Evolutionary conservation across 2,797 vertebrate genomes (phyloP), one percentile per base, ranked within the genome.

Genomic region (Trachops cirrhosus): DNA sequence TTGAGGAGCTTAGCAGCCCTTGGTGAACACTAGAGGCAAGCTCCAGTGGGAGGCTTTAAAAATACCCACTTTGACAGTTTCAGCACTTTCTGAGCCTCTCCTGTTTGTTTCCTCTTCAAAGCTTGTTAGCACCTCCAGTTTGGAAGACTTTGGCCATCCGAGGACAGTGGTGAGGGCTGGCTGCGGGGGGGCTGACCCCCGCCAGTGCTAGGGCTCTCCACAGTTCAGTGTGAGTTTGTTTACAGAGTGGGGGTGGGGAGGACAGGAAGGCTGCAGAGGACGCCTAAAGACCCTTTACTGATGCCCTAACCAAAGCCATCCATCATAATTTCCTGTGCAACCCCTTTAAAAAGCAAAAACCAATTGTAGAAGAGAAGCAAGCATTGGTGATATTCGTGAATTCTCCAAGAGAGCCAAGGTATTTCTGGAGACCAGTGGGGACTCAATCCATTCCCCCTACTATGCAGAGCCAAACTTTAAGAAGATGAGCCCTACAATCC

Each of bases 61-160:
- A 91, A 71, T 37, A 41, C 0, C 14, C 85, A 39, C 70, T 73
- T 70, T 34, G 67, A 89, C 46, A 18, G 48, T 68, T 67, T 54
- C 39, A 77, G 41, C n/a, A 7, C 19, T 82, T 88, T 50, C 18
- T 34, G 34, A 71, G 70, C 34, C 62, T 41, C 67, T 87, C 41
- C 79, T 83, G 59, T 86, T 77, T 86, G 70, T 52, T 89, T 93
- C 86, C 48, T 95, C 84, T 94, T 73, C 89, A 87, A 86, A 88
- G 77, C 67, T 89, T 82, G 44, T 94, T 87, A 93, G 74, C 82
- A 62, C 85, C 68, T 95, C 82, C 64, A 2, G 1, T 16, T 39
- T 41, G 22, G 21, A 18, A 84, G 10, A n/a, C 68, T 24, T 18
- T 19, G 7, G 34, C 59, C 71, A 39, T 54, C 84, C 86, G 10